Evolutionary conservation across 2,797 vertebrate genomes (phyloP).

Genomic region (Limosa lapponica): DNA sequence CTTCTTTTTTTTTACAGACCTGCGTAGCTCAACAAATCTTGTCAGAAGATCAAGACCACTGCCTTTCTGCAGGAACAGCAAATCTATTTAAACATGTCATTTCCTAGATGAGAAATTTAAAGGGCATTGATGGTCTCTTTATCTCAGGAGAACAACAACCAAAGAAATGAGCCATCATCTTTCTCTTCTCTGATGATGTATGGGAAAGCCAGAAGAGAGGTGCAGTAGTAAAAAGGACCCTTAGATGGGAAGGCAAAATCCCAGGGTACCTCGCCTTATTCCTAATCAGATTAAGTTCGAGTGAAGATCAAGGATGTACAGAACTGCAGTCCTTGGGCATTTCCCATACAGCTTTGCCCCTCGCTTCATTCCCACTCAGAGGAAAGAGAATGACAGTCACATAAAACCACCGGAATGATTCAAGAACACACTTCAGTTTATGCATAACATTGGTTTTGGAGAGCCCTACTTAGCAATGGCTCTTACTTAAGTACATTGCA

Average conservation of each 20-base stretch:
- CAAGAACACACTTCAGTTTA: background rate
- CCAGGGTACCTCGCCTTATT: background rate
- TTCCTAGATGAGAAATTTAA: slow-evolving; percentile 5
- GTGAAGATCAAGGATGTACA: background rate
- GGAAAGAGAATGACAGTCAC: background rate
- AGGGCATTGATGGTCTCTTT: background rate
- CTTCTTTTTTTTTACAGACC: background rate
- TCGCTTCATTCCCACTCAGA: background rate
- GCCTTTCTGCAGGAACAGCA: background rate
- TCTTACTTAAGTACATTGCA: background rate
- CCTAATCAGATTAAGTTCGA: background rate
- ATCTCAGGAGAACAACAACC: background rate
- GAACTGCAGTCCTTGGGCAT: background rate
- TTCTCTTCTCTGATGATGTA: background rate
- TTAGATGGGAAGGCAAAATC: background rate
- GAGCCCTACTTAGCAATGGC: background rate
- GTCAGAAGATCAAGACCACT: background rate
- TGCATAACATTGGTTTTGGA: background rate
- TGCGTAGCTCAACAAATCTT: background rate
- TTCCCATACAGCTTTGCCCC: background rate
- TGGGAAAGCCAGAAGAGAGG: background rate
- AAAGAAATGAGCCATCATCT: background rate
- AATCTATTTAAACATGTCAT: background rate
- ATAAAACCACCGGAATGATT: background rate
- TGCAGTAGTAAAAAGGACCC: background rate